These are phyloP conservation scores for Protobothrops mucrosquamatus DNA, from an alignment of 2,113 vertebrate species.

Conservation along the genomic window DNA sequence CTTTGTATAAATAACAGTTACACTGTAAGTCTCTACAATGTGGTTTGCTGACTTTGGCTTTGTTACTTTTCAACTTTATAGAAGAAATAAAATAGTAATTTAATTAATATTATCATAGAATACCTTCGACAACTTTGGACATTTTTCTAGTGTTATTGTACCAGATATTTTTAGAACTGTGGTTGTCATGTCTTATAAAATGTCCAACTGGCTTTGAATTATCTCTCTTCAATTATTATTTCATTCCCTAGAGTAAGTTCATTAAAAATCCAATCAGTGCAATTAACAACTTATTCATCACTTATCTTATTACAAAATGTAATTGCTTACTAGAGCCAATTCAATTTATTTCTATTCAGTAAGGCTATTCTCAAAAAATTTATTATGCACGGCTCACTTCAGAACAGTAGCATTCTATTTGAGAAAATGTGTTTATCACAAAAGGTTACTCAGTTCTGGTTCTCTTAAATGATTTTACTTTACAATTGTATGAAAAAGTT, in stretches of 20 bases:
- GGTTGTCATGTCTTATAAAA: constrained; percentile 32
- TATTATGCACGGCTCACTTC: background rate
- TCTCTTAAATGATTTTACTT: background rate
- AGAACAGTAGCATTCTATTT: background rate
- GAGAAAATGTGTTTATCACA: background rate
- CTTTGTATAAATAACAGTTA: background rate
- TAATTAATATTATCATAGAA: constrained; percentile 14
- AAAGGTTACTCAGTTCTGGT: no score
- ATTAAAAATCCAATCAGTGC: constrained; percentile 46
- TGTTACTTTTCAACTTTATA: background rate
- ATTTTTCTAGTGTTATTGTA: background rate
- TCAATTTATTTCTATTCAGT: background rate
- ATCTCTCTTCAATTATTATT: constrained; percentile 30
- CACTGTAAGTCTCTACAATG: background rate
- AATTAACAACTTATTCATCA: constrained; percentile 36
- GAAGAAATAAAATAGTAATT: constrained; percentile 8
- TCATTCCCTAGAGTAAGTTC: constrained; percentile 23
- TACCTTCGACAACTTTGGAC: constrained; percentile 21
- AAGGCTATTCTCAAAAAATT: background rate
- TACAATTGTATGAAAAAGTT: background rate
- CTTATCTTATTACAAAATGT: constrained; percentile 36
- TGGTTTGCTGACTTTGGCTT: background rate
- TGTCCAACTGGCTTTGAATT: constrained; percentile 20
- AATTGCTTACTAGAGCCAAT: background rate
- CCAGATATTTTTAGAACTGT: constrained; percentile 27